Conservation (phyloP, 2,113 vertebrate species). For the Tamias sibiricus region DNA sequence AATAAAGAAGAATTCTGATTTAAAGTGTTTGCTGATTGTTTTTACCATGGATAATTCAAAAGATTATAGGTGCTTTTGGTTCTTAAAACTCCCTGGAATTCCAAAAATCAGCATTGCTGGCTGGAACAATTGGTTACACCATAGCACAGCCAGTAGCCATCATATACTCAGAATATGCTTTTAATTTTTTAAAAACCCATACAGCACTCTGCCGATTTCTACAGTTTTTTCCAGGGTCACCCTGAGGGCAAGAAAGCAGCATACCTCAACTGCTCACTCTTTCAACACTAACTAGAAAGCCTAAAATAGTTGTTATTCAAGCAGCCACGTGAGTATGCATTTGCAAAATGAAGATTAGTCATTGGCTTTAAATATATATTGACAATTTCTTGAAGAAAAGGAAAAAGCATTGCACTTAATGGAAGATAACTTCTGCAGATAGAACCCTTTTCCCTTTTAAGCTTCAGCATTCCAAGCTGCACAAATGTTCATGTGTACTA, state of each 20-base stretch:
- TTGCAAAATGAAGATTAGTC: not conserved
- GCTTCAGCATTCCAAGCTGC: not conserved
- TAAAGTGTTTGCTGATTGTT: not conserved
- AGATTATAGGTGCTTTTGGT: not conserved
- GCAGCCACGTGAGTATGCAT: not conserved
- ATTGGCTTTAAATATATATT: not conserved
- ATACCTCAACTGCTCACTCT: not conserved
- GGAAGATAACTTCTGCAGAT: not conserved
- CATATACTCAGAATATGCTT: not conserved
- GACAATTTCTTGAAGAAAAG: not conserved
- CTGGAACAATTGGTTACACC: rapidly evolving
- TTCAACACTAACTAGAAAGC: not conserved
- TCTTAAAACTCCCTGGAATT: not conserved
- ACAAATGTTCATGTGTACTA: not conserved
- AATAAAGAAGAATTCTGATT: not conserved
- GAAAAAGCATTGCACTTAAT: not conserved
- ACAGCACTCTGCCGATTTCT: not conserved
- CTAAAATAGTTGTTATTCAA: not conserved
- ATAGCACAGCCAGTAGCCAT: rapidly evolving
- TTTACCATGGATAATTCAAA: not conserved
- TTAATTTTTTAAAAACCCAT: not conserved
- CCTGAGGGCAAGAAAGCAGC: not conserved
- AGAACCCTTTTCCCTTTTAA: slow-evolving; percentile 14
- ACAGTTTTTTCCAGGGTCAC: not conserved
- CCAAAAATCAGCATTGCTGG: not conserved